Conservation (phyloP, 1,140 invertebrate genomes). For the Cheumatopsyche charites region DNA sequence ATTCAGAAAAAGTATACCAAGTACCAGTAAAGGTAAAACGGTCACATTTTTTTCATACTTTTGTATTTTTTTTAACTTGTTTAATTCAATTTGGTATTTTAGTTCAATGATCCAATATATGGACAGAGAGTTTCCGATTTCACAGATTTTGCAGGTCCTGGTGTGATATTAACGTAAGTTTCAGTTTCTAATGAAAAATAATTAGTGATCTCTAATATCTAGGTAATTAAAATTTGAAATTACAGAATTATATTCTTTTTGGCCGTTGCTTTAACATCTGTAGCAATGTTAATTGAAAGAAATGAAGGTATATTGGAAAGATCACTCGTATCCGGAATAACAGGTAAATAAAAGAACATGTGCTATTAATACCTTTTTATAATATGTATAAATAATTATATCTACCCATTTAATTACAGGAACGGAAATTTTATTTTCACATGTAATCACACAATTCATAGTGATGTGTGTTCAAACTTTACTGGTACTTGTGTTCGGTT, state of each 20-base stretch:
- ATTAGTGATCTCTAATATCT: neutral
- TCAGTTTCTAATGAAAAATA: slow-evolving; percentile 19
- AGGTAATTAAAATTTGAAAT: slow-evolving; percentile 22
- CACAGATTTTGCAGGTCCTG: slow-evolving; percentile 93
- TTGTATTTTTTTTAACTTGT: neutral
- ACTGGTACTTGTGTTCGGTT: slow-evolving; percentile 82
- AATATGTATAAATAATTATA: slow-evolving; percentile 21
- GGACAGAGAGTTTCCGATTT: slow-evolving; percentile 84
- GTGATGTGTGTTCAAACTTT: slow-evolving; percentile 85
- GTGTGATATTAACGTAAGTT: slow-evolving; percentile 86
- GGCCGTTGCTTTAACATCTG: slow-evolving; percentile 89
- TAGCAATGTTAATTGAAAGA: slow-evolving; percentile 88
- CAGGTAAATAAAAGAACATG: slow-evolving; percentile 59
- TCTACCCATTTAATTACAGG: slow-evolving; percentile 38
- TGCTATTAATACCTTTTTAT: too few species aligned
- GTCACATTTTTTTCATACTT: too few species aligned
- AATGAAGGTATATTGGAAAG: slow-evolving; percentile 90
- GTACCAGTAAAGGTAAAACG: slow-evolving; percentile 76
- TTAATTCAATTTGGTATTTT: slow-evolving; percentile 48
- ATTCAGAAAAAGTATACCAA: slow-evolving; percentile 72
- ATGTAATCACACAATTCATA: slow-evolving; percentile 85
- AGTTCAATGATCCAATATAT: slow-evolving; percentile 85
- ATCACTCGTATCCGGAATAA: slow-evolving; percentile 81
- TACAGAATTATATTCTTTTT: slow-evolving; percentile 91
- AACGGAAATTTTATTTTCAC: slow-evolving; percentile 80